phyloP scores from a whole-genome alignment of 1,140 invertebrate genomes.

The Nixonia krombeini region DNA sequence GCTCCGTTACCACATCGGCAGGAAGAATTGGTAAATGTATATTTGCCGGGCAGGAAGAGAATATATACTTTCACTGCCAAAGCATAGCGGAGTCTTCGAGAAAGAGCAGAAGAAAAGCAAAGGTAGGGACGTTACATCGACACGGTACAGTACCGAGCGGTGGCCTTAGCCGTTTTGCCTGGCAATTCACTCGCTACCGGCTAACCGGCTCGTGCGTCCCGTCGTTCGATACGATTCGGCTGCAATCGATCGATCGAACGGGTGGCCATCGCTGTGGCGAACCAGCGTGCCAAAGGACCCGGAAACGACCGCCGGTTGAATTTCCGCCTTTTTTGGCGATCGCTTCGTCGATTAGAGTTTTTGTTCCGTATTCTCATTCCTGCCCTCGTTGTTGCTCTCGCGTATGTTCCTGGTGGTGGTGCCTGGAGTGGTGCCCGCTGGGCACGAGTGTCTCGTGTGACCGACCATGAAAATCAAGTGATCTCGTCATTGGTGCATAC shows the following conservation, averaged over 20 bases:
- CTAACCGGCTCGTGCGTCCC: conserved; percentile 25
- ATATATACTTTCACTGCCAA: conserved; percentile 69
- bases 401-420: no score
- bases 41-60: conserved; percentile 62
- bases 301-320: no score
- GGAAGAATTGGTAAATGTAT: conserved; percentile 49
- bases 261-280: conserved; percentile 1
- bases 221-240: no score
- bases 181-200: conserved; percentile 38
- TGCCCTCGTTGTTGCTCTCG: no score
- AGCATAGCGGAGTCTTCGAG: conserved; percentile 55
- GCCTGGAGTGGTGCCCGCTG: no score
- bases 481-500: no score
- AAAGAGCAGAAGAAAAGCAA: conserved; percentile 56
- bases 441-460: no score
- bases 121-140: conserved; percentile 53
- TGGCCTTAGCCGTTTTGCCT: conserved; percentile 39
- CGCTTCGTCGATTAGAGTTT: no score
- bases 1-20: conserved; percentile 56
- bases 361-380: no score
- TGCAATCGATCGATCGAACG: not conserved
- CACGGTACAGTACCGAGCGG: conserved; percentile 50
- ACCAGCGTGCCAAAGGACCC: conserved; percentile 5
- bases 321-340: no score
- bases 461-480: no score